A percentile compares a stretch with the other conserved stretches of the same genome.
These are phyloP conservation scores for Esox lucius DNA, from an alignment of 2,797 vertebrate species.

Conservation along the genomic window DNA sequence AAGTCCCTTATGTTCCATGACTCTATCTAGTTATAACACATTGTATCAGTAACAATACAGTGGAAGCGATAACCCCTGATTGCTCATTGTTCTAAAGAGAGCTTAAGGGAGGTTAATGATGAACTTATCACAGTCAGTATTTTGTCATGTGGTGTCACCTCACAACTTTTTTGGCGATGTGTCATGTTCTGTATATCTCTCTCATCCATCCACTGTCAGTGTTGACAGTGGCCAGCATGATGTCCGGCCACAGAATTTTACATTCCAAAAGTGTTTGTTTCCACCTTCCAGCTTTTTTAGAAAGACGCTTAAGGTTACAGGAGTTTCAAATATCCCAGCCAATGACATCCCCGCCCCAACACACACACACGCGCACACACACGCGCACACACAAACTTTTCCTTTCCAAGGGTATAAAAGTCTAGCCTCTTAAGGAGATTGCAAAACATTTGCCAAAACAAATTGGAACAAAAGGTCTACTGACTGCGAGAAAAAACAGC, in stretches of 20 bases:
- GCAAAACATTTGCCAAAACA: background rate
- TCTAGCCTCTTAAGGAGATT: background rate
- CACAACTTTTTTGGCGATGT: background rate
- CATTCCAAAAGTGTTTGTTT: background rate
- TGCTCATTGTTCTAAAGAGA: background rate
- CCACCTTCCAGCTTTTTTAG: background rate
- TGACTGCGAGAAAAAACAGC: too few relatives aligned
- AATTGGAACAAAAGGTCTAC: too few relatives aligned
- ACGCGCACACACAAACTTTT: background rate
- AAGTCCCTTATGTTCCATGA: background rate
- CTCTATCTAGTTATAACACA: background rate
- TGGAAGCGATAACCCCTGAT: background rate
- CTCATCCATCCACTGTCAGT: background rate
- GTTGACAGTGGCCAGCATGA: background rate
- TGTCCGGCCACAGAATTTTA: background rate
- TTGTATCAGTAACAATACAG: background rate
- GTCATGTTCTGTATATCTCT: background rate
- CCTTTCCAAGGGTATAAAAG: background rate
- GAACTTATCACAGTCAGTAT: background rate
- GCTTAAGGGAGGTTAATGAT: background rate
- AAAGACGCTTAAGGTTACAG: background rate
- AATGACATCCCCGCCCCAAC: background rate
- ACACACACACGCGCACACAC: background rate
- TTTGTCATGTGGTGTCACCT: background rate
- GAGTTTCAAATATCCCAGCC: slow-evolving; percentile 2